Evolutionary conservation across 2,797 vertebrate species (phyloP).

Genomic region (Notolepis coatsorum): DNA sequence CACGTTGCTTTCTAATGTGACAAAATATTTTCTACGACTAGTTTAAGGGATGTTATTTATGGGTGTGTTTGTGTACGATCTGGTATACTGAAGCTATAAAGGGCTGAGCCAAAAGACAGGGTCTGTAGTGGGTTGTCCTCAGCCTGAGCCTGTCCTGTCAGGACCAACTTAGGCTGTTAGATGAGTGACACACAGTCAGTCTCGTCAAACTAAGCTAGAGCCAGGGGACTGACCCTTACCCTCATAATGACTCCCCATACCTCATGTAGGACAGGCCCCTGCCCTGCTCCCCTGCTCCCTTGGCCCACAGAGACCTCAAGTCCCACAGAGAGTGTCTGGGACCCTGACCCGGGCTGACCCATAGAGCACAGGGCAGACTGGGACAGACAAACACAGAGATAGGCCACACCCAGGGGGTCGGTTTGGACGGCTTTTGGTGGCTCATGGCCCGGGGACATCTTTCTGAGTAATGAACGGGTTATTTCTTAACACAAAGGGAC

Average conservation of each 20-base stretch:
- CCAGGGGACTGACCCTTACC: conserved; percentile 19
- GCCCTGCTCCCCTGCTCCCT: not conserved
- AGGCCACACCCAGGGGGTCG: not conserved
- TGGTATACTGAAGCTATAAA: no score
- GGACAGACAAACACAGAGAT: not conserved
- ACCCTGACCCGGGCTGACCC: conserved; percentile 10
- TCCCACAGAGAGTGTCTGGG: conserved; percentile 13
- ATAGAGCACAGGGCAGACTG: conserved; percentile 1
- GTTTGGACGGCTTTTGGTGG: not conserved
- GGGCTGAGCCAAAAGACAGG: no score
- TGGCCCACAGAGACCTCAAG: not conserved
- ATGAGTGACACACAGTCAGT: conserved; percentile 28
- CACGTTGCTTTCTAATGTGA: no score
- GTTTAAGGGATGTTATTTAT: no score
- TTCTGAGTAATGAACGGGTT: not conserved
- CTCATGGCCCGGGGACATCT: not conserved
- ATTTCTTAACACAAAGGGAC: not conserved
- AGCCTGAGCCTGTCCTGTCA: not conserved
- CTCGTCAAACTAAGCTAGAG: conserved; percentile 30
- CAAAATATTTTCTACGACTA: no score
- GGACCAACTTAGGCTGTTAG: conserved; percentile 35
- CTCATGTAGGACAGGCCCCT: conserved; percentile 5
- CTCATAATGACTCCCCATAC: conserved; percentile 1
- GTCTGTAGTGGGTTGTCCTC: no score
- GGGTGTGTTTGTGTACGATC: no score